Percentiles rank a stretch among this genome's conserved stretches.
phyloP scores from a whole-genome alignment of 2,888 invertebrate species.

The Scrobipalpa atriplicella region DNA sequence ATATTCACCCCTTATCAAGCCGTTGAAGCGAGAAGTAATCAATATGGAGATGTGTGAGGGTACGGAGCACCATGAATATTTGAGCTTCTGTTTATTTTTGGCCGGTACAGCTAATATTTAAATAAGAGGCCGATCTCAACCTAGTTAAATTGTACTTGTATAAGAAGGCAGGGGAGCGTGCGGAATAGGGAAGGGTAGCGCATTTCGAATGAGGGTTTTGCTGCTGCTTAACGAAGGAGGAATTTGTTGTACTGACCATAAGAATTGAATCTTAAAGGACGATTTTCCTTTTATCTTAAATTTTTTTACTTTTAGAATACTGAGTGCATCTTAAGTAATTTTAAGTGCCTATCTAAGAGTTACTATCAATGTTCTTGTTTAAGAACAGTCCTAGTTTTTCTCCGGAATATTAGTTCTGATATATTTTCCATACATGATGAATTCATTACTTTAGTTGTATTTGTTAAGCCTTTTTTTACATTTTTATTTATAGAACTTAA shows the following conservation, averaged over 20 bases:
- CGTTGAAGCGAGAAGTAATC: constrained; percentile 6
- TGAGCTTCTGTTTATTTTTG: constrained; percentile 5
- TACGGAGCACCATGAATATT: constrained; percentile 16
- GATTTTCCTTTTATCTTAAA: no score
- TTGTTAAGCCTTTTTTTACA: no score
- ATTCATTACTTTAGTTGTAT: no score
- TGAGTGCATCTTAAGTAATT: no score
- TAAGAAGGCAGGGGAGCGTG: not conserved
- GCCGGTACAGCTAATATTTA: not conserved
- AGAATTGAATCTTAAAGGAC: not conserved
- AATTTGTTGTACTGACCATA: not conserved
- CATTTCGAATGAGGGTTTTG: not conserved
- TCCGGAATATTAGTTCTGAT: no score
- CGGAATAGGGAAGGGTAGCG: not conserved
- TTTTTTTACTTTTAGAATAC: no score
- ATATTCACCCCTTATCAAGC: not conserved
- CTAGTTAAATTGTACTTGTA: constrained; percentile 5
- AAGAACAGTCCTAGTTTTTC: no score
- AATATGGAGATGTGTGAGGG: constrained; percentile 14
- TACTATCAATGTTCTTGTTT: no score
- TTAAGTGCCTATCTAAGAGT: no score
- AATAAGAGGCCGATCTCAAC: constrained; percentile 6
- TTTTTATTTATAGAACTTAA: no score
- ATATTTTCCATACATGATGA: no score
- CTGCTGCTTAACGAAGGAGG: not conserved